Conservation (phyloP, 2,113 vertebrate genomes). For the Gnathonemus longibarbis region DNA sequence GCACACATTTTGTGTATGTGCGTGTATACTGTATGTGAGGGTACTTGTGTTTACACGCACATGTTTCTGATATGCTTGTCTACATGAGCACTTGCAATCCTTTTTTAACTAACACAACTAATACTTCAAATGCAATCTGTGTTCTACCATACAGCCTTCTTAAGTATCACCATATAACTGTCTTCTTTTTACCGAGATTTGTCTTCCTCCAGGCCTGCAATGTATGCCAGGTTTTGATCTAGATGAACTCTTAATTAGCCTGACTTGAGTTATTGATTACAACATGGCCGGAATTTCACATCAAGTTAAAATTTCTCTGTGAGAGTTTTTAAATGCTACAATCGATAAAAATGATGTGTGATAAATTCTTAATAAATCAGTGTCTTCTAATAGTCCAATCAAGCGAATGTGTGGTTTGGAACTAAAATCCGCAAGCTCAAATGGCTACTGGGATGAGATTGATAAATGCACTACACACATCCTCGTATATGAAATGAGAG, state of each 20-base stretch:
- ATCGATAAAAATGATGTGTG: not conserved
- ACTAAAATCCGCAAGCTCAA: not conserved
- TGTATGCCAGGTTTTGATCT: conserved; percentile 1
- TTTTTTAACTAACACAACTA: not conserved
- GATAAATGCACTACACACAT: not conserved
- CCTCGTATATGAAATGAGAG: not conserved
- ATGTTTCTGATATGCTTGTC: not conserved
- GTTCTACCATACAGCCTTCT: not conserved
- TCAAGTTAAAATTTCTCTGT: not conserved
- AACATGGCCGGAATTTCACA: not conserved
- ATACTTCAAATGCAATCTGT: not conserved
- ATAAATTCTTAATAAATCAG: conserved; percentile 5
- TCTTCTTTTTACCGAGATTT: not conserved
- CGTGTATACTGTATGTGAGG: not conserved
- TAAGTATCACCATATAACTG: not conserved
- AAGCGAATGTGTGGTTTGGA: not conserved
- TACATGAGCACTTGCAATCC: not conserved
- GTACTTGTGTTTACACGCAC: not conserved
- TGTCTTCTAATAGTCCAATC: not conserved
- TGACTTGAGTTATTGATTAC: not conserved
- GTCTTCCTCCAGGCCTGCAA: not conserved
- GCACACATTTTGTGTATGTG: not conserved
- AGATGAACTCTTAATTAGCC: conserved; percentile 4
- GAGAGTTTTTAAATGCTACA: not conserved
- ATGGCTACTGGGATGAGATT: not conserved